Conservation (phyloP, 2,797 vertebrate species). For the Mycteria americana region DNA sequence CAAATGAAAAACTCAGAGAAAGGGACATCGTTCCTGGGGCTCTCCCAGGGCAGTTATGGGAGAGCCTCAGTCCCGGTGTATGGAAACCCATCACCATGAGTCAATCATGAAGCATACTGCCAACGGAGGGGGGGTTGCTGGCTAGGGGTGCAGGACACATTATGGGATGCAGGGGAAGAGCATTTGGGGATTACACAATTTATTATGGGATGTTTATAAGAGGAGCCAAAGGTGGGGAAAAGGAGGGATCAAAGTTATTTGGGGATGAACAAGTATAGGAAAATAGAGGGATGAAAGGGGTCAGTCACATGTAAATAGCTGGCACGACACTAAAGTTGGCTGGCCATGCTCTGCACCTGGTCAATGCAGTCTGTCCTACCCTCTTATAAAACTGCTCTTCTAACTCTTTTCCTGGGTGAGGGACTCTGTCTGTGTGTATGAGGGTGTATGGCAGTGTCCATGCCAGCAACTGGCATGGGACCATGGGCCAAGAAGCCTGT, state of each 20-base stretch:
- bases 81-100: background rate
- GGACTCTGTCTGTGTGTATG: no score
- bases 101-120: background rate
- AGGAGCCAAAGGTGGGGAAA: background rate
- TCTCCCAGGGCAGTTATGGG: background rate
- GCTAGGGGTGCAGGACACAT: background rate
- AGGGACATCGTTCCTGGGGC: background rate
- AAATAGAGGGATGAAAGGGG: background rate
- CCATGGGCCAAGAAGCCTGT: background rate
- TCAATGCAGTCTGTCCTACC: background rate
- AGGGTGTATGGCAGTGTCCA: background rate
- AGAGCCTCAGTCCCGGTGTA: background rate
- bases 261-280: background rate
- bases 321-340: background rate
- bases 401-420: no score
- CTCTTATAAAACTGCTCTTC: background rate
- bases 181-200: background rate
- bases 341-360: background rate
- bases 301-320: background rate
- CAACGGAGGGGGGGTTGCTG: rapidly evolving
- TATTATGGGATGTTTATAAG: background rate
- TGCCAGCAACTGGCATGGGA: background rate
- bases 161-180: background rate
- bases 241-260: background rate
- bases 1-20: background rate